Evolutionary conservation across 1,140 invertebrate genomes (phyloP), one percentile per base, ranked within the genome.

Genomic region (Pentalonia nigronervosa): DNA sequence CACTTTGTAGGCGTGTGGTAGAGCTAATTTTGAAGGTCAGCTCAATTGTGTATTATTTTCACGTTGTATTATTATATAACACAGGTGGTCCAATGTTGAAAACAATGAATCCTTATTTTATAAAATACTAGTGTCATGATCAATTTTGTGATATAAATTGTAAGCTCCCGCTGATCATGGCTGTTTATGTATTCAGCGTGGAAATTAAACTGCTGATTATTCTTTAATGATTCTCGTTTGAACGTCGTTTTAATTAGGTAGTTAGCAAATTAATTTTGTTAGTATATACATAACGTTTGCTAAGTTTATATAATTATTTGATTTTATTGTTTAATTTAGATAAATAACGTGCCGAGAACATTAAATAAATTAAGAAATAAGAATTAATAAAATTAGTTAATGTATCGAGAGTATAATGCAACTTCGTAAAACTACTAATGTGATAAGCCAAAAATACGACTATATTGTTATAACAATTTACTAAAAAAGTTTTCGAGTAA

Each of bases 21-120:
- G 34, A 25, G n/a, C 50, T 45, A 67, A 36, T 45, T 90, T 56
- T 9, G 91, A 86, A 93, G 91, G 91, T 93, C 76, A n/a, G n/a
- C 47, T 23, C 41, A 93, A 93, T 93, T 86, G 91, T 86, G 23
- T 93, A 86, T 92, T 81, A 91, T 92, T 83, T 47, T 92, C 30
- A 92, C 90, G 90, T 92, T 50, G 67, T 91, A 67, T 76, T 60
- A 83, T 81, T 81, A 47, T 81, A 83, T 83, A 50, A 92, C 67
- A 83, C n/a, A 50, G 67, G 67, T 36, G 90, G 90, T 83, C n/a
- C 36, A 36, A 17, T 41, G n/a, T 20, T 83, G 47, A 92, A 83
- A 53, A 92, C 90, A 81, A 92, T 92, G 67, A 83, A 83, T 14
- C n/a, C 9, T n/a, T 81, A 25, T 92, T 34, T 36, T 83, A 36